Percentiles rank a stretch among this genome's conserved stretches.
Evolutionary conservation across 1,140 invertebrate species (phyloP).

Genomic region (Ditylenchus dipsaci): DNA sequence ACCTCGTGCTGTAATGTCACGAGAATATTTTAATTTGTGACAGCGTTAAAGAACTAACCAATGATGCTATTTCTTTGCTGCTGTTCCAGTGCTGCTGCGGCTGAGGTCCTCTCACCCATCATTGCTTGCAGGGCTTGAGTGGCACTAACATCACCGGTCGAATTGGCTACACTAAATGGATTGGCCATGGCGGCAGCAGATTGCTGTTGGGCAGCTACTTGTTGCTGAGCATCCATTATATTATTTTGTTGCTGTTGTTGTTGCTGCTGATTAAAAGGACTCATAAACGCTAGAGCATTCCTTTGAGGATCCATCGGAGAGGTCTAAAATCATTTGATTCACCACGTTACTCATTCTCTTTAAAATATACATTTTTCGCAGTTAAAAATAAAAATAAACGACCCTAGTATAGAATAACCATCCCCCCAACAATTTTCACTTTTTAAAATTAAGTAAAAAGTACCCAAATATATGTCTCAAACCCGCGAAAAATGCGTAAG

Average conservation of each 20-base stretch:
- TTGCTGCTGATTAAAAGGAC: conserved; percentile 5
- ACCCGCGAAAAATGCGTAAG: too few species aligned
- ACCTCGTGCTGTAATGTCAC: too few species aligned
- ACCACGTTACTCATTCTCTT: neutral
- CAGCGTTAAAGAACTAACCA: neutral
- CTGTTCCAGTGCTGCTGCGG: neutral
- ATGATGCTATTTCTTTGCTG: neutral
- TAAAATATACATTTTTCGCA: too few species aligned
- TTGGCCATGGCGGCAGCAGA: neutral
- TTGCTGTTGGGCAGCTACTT: conserved; percentile 6
- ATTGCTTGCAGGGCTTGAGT: neutral
- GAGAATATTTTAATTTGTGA: too few species aligned
- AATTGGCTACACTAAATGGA: neutral
- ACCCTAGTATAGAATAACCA: too few species aligned
- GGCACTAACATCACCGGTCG: neutral
- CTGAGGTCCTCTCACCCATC: neutral
- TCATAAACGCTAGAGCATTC: neutral
- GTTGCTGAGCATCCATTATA: conserved; percentile 5
- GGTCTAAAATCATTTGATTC: neutral
- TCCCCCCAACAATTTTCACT: too few species aligned
- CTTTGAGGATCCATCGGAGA: neutral
- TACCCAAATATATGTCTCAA: too few species aligned
- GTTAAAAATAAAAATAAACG: too few species aligned
- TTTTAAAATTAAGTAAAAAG: too few species aligned
- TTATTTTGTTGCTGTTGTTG: neutral